phyloP scores from a whole-genome alignment of 2,888 invertebrate genomes.

The Diaprepes abbreviatus region DNA sequence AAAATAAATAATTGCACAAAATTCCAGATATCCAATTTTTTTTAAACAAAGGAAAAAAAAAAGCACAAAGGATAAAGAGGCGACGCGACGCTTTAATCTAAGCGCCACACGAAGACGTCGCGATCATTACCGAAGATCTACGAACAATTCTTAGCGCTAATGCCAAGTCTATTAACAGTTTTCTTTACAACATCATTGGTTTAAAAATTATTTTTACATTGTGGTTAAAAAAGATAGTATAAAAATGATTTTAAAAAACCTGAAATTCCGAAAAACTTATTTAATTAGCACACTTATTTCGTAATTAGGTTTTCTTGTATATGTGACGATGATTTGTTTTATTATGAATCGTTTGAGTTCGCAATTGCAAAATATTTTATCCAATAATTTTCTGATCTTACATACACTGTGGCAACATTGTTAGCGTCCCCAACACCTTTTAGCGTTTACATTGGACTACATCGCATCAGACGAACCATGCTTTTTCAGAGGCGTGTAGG shows the following conservation, averaged over 20 bases:
- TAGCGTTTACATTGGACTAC: conserved; percentile 8
- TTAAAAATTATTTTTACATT: no score
- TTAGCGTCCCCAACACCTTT: conserved; percentile 24
- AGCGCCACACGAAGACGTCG: conserved; percentile 18
- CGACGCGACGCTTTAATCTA: conserved; percentile 17
- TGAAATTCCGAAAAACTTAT: no score
- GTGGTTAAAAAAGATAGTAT: no score
- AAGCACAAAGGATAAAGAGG: conserved; percentile 7
- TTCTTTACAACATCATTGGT: no score
- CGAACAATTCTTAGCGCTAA: neutral
- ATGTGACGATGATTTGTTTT: no score
- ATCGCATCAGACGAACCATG: conserved; percentile 42
- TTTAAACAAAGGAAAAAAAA: conserved; percentile 4
- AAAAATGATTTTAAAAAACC: no score
- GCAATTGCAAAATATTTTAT: no score
- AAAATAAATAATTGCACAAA: neutral
- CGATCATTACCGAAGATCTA: conserved; percentile 2
- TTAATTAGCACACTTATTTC: no score
- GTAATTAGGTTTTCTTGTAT: no score
- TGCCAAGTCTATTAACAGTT: no score
- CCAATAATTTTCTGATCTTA: neutral
- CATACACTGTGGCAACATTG: conserved; percentile 15
- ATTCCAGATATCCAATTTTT: neutral
- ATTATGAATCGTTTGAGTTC: neutral
- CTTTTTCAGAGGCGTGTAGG: conserved; percentile 16